Base-by-base conservation (phyloP, 1,140 invertebrate genomes). In the Habropoda laboriosa region DNA sequence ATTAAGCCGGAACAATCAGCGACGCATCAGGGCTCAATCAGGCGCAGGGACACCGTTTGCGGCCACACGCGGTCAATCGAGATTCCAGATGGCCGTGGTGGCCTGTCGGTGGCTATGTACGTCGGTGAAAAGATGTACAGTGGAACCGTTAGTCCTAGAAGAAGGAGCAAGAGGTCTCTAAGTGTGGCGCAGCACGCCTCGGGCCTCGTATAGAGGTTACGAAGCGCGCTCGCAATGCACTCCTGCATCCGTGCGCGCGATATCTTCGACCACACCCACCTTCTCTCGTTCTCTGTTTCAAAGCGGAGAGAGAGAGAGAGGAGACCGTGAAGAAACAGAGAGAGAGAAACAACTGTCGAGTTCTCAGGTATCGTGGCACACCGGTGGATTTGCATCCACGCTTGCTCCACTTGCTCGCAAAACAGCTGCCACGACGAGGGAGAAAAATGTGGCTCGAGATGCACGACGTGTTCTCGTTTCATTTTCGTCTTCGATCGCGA, bases 251-350 rank as follows among this genome's bases (percentile, higher is more conserved):
- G 42, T 72, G 72, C 66, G 55, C 66, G 42, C 84, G 80, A 78
- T 83, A 86, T 83, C 84, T 58, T 78, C 66, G 72, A 77, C 85
- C 85, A 86, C 85, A 86, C 85, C 85, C 83, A 79, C 73, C 60
- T 73, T 68, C 61, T 75, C 63, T 61, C 60, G 63, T 30, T 45
- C 80, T 66, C 72, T 32, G 61, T 80, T 79, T 70, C 45, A 1
- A 49, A 58, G 55, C 60, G 12, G 35, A 27, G 63, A 57, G 45
- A 76, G 40, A 18, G 27, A 10, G 12, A 30, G 24, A 0, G n/a
- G 12, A 27, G 24, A 16, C 51, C n/a, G n/a, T n/a, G n/a, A n/a
- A 16, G 24, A 12, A 0, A 30, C 24, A 55, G 16, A 16, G 8
- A 8, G 12, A 49, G 68, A 81, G 74, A 78, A 67, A 84, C 40